phyloP scores from a whole-genome alignment of 1,140 invertebrate genomes.

The Portunus trituberculatus region DNA sequence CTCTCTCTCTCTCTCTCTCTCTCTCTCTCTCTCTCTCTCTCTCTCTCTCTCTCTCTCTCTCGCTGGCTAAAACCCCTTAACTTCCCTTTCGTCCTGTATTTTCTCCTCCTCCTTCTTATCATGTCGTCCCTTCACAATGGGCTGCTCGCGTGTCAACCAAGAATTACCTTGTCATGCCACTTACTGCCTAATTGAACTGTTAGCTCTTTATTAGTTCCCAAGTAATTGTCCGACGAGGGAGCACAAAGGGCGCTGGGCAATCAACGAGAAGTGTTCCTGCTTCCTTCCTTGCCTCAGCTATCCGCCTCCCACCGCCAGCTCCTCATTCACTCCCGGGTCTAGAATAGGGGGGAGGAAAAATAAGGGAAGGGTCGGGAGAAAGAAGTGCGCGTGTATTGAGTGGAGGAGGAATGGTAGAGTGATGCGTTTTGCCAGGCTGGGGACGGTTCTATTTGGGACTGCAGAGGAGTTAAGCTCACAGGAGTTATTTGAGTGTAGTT shows the following conservation, averaged over 20 bases:
- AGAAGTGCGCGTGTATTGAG: too few relatives aligned
- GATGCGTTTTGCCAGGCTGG: background rate
- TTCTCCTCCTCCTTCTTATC: background rate
- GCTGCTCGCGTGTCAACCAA: background rate
- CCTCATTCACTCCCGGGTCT: background rate
- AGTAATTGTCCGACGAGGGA: background rate
- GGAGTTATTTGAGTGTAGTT: background rate
- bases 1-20: too few relatives aligned
- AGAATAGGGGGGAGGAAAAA: too few relatives aligned
- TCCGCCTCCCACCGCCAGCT: background rate
- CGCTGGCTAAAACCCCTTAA: too few relatives aligned
- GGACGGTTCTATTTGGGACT: background rate
- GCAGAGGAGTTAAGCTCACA: background rate
- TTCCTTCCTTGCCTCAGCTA: background rate
- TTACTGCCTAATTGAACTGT: constrained; percentile 14
- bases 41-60: too few relatives aligned
- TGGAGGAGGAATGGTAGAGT: too few relatives aligned
- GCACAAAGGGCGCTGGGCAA: background rate
- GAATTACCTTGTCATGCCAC: background rate
- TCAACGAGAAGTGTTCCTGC: background rate
- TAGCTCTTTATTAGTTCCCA: constrained; percentile 14
- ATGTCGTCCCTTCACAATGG: background rate
- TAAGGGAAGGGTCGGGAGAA: too few relatives aligned
- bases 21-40: too few relatives aligned
- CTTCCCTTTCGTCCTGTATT: background rate